phyloP scores from a whole-genome alignment of 2,113 vertebrate genomes.

The Scomber colias region DNA sequence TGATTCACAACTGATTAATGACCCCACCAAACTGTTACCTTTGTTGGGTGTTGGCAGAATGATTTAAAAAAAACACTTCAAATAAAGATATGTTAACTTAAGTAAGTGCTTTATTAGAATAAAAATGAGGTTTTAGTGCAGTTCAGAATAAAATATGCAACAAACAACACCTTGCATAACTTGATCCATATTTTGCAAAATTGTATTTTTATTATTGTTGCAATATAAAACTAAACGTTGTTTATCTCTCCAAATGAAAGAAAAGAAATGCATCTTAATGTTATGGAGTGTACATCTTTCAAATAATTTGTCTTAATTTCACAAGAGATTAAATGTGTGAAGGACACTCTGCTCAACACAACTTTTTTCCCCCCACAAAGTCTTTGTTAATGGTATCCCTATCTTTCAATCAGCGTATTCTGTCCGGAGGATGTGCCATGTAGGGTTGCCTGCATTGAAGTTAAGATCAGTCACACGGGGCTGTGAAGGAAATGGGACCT shows the following conservation, averaged over 20 bases:
- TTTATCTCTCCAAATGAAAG: background rate
- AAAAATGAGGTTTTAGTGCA: background rate
- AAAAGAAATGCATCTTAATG: background rate
- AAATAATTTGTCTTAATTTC: background rate
- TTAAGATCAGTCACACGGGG: constrained; percentile 51
- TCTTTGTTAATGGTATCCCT: constrained; percentile 2
- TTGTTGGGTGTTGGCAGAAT: background rate
- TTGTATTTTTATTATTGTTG: background rate
- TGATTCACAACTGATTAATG: constrained; percentile 6
- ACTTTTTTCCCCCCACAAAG: too few relatives aligned
- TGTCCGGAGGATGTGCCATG: constrained; percentile 47
- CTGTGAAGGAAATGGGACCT: constrained; percentile 60
- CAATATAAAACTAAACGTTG: background rate
- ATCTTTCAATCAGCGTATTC: constrained; percentile 24
- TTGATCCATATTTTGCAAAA: background rate
- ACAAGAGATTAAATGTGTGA: background rate
- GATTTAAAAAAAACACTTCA: background rate
- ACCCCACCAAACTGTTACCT: background rate
- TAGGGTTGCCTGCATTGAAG: constrained; percentile 41
- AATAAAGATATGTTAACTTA: background rate
- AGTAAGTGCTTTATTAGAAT: background rate
- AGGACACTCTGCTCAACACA: background rate
- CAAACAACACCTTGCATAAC: background rate
- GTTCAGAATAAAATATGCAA: background rate
- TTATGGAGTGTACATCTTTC: background rate